Base-by-base conservation (phyloP, 37 sponge, comb jelly and placozoan species). In the Geodia barretti region DNA sequence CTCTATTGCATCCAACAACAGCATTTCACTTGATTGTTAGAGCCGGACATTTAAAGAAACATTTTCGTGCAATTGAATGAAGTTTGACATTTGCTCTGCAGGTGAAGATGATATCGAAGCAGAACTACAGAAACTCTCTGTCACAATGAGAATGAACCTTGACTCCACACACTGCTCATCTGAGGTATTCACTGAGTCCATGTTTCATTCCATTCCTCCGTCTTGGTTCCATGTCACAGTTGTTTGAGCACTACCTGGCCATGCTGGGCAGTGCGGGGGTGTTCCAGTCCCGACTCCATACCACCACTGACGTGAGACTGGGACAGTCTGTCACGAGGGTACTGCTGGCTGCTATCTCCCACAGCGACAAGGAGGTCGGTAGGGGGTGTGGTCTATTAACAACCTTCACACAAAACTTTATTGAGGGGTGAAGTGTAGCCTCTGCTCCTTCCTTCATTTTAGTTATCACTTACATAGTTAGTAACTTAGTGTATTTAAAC, bases 341-440 rank as follows among this genome's bases (percentile, higher is more conserved):
- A 0, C 91, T 90, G 41, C 78, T 90, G 54, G 66, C 83, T 32
- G 86, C 79, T 38, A 19, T 91, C 25, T 59, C 78, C 34, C 35
- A 41, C 7, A 68, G 60, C 36, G 69, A 91, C 62, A 86, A 81
- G 60, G 79, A 91, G 41, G 91, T 90, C 25, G 35, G 78, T 35
- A 4, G 14, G 1, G 32, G 1, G 23, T 65, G 42, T 64, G 39
- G 29, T 32, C 30, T 60, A 8, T 60, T 64, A 36, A 25, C 0
- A 19, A 37, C 26, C 37, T 21, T 60, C 62, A 31, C 8, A 23
- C 75, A 7, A 41, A 8, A 36, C 37, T 34, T 19, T 9, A 31
- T 69, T 3, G 39, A 61, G 39, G 2, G 33, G 3, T 61, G 19
- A 58, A 23, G 3, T 7, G 60, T 42, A 21, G 41, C 30, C 28